Base-by-base conservation (phyloP, 1,140 invertebrate species). In the Calephelis virginiensis region DNA sequence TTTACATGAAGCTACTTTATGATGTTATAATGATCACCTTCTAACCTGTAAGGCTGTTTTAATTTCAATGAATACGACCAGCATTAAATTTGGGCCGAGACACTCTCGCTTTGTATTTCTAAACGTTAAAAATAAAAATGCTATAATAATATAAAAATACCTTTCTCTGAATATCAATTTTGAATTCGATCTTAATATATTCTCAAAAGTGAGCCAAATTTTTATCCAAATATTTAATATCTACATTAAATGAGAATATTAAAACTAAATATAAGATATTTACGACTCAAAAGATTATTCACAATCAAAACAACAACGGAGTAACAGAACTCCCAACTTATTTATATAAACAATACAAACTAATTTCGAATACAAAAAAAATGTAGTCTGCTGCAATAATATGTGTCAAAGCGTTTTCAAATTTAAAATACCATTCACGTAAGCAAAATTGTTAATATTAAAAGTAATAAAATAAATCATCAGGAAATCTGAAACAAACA, bases 111-210 rank as follows among this genome's bases (percentile, higher is more conserved):
- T 90, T 90, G 87, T 90, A 90, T 85, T 90, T 86, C 80, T 78
- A 85, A 76, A 66, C 64, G 77, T 82, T 81, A 64, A 83, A 86
- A 86, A 83, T 80, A 80, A 88, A 77, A 86, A 82, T 78, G 63
- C 74, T 78, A 78, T 76, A 73, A 78, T 76, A 73, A 80, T 86
- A 90, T 79, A 89, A 89, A 89, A 88, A 88, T 90, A 88, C 83
- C 73, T 78, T 72, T 70, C 79, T 79, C 67, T 78, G 14, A 75
- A 71, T 69, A 67, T 70, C 68, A 78, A 81, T 82, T 81, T 85
- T 72, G 70, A 80, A 77, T 76, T 74, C 28, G 14, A 53, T 17
- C 50, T 53, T 17, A 73, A 71, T 77, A 76, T 72, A 77, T 73
- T 74, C 73, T 77, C 61, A 62, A 53, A 53, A 53, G 17, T 9